A percentile compares a stretch with the other conserved stretches of the same genome.
phyloP scores from a whole-genome alignment of 1,140 invertebrate genomes.

The Wasmannia auropunctata region DNA sequence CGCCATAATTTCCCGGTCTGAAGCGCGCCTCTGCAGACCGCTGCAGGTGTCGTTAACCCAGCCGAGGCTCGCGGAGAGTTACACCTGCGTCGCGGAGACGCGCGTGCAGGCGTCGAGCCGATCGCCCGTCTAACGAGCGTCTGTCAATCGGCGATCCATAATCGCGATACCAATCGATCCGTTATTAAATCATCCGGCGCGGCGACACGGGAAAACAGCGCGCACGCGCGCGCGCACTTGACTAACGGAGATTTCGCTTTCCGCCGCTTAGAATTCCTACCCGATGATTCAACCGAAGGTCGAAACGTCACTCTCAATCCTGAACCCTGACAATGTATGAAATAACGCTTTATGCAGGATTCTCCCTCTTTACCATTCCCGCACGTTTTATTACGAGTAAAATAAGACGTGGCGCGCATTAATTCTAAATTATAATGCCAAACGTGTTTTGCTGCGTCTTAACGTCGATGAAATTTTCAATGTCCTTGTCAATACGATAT shows the following conservation, averaged over 20 bases:
- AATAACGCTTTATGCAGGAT: neutral
- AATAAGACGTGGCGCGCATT: neutral
- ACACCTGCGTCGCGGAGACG: constrained; percentile 32
- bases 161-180: constrained; percentile 57
- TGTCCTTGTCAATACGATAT: neutral
- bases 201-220: neutral
- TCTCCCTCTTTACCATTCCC: neutral
- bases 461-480: constrained; percentile 6
- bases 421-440: constrained; percentile 3
- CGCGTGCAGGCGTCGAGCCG: neutral
- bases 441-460: neutral
- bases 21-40: constrained; percentile 29
- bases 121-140: constrained; percentile 51
- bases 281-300: neutral
- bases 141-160: constrained; percentile 61
- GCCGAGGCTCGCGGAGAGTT: constrained; percentile 36
- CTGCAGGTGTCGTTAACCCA: constrained; percentile 71
- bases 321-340: neutral
- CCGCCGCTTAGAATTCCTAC: neutral
- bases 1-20: constrained; percentile 67
- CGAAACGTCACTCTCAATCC: neutral
- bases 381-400: neutral
- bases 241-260: constrained; percentile 24
- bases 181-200: constrained; percentile 61
- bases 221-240: neutral